Percentiles rank a stretch among this genome's conserved stretches.
Conservation (phyloP, 1,140 invertebrate genomes). For the Tetramorium alpestre region DNA sequence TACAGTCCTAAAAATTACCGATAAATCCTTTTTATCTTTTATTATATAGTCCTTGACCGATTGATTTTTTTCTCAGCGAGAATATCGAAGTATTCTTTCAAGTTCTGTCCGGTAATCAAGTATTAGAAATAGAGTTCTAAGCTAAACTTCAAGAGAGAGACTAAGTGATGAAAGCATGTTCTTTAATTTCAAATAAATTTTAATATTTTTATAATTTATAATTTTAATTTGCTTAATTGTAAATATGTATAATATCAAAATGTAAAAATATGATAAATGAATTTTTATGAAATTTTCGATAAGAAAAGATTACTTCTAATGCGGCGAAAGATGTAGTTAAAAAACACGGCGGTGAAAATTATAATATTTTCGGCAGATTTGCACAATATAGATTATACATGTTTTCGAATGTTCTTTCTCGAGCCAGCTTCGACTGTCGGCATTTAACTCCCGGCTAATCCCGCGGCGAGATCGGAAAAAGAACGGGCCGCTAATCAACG, state of each 20-base stretch:
- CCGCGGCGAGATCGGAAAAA: conserved; percentile 28
- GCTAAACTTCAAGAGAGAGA: not conserved
- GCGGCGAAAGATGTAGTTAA: not conserved
- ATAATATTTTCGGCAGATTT: not conserved
- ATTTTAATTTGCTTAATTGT: not conserved
- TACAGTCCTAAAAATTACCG: no score
- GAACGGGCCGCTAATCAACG: conserved; percentile 57
- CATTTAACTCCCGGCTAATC: not conserved
- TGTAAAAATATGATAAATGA: not conserved
- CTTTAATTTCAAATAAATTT: no score
- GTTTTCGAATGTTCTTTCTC: not conserved
- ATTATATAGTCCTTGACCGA: not conserved
- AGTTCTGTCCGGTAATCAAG: not conserved
- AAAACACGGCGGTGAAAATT: not conserved
- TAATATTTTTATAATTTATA: not conserved
- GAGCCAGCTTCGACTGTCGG: not conserved
- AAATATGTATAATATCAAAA: not conserved
- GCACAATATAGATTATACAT: no score
- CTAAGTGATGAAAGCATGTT: not conserved
- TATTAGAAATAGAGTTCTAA: not conserved
- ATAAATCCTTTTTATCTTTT: no score
- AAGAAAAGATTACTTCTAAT: not conserved
- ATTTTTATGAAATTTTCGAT: not conserved
- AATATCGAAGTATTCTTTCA: not conserved
- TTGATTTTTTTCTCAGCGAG: not conserved